Base-by-base conservation (phyloP, 2,888 invertebrate species). In the Drosophila lacicola region DNA sequence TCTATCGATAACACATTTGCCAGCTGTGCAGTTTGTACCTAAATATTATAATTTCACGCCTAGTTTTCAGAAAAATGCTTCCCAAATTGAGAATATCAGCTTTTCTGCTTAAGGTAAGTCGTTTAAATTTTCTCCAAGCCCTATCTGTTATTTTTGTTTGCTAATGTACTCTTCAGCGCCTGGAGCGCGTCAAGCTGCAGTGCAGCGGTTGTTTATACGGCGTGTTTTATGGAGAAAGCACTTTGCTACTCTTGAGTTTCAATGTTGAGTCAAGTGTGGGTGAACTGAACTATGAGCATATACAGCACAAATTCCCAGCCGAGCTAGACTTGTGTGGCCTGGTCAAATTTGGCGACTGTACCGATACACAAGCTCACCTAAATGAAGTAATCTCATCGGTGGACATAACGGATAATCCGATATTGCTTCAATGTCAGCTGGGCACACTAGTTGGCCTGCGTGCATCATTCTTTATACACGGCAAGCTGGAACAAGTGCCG, bases 361-460 rank as follows among this genome's bases (percentile, higher is more conserved):
- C 94, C 45, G 94, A 94, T 74, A 93, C 94, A 46, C 94, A 95
- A 80, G 94, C 94, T 4, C 94, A 95, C 84, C 93, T 95, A 29
- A 95, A 94, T 89, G 95, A 95, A 90, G 94, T 94, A 79, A 90
- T 94, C 42, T 94, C 94, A 91, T 95, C 96, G 92, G 95, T 96
- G 63, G 95, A 96, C 90, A 95, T 96, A 82, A 96, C 96, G 54
- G 96, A 96, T 88, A 96, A 96, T 92, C 96, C 96, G 3, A 93
- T 96, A 63, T 93, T 96, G 55, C 92, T 96, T 44, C 93, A 93
- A 63, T 93, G 94, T 79, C 93, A 93, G 19, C 91, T 94, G 70
- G 93, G 94, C 14, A 94, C 94, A 74, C 92, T 94, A n/a, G 92
- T 93, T 19, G 94, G 94, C 13, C 92, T 96, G 80, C 94, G 94